Evolutionary conservation across 2,888 invertebrate genomes (phyloP), one percentile per base, ranked within the genome.

Genomic region (Portevinia maculata): DNA sequence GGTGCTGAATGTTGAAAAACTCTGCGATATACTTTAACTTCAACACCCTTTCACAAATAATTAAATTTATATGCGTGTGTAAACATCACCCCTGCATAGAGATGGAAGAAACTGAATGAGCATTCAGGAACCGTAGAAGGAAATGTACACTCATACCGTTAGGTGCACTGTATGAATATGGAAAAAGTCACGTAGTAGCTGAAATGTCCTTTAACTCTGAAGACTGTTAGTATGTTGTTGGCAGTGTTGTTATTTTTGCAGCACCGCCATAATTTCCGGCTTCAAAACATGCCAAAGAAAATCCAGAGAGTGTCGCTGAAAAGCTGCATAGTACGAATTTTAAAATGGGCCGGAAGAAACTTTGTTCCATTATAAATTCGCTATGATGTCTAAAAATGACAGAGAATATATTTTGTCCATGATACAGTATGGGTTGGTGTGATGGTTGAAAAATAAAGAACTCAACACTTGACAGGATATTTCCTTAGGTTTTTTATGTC

Each of bases 201-300:
- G 28, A 71, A 73, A 64, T 64, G 73, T 73, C 73, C 53, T 55
- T 37, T 64, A 48, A 28, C 28, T 37, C 41, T 71, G 62, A 71
- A 28, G 62, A 62, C 41, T 62, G 53, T 53, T 53, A 44, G 28
- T 28, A 34, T 50, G 70, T 60, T 70, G 60, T 60, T 44, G 41
- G 41, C 24, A 21, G 46, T 62, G 73, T 73, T 73, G 73, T 73
- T 73, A 64, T 64, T 64, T 64, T 55, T 64, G 73, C 73, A 73
- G 62, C 62, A 46, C 62, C 55, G 64, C 64, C 46, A 73, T 73
- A 73, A 73, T 73, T 73, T 73, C 64, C 64, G 73, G 73, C 53
- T 73, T 73, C 53, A 73, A 64, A 73, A 64, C 39, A 73, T 73
- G 53, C 55, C 37, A 64, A 55, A 62, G 37, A 37, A 53, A 39